phyloP scores from a whole-genome alignment of 2,113 vertebrate species.

The Hippocampus abdominalis region DNA sequence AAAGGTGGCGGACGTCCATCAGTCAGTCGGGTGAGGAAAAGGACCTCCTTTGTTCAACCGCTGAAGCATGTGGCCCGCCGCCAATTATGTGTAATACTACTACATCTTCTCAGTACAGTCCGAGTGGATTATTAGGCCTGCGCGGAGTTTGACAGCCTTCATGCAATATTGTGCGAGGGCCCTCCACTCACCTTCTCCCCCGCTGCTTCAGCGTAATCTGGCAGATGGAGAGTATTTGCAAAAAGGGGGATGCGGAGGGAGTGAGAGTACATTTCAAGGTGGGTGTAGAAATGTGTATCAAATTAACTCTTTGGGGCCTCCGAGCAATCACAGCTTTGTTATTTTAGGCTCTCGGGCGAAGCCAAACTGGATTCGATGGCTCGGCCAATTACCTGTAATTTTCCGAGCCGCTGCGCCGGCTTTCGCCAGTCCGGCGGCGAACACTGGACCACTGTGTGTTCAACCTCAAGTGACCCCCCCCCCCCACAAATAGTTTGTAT shows the following conservation, averaged over 20 bases:
- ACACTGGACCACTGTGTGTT: constrained; percentile 65
- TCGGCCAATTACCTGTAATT: constrained; percentile 73
- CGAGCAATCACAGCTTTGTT: constrained; percentile 72
- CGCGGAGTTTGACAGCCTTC: constrained; percentile 70
- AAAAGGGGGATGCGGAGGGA: constrained; percentile 41
- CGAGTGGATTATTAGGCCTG: constrained; percentile 60
- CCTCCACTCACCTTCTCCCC: constrained; percentile 61
- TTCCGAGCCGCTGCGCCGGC: constrained; percentile 63
- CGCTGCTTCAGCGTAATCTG: constrained; percentile 65
- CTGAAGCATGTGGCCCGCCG: not conserved
- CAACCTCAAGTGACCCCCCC: not conserved
- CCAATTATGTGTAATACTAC: constrained; percentile 1
- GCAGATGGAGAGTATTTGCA: constrained; percentile 68
- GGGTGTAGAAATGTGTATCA: constrained; percentile 67
- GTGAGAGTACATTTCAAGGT: constrained; percentile 60
- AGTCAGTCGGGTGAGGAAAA: not conserved
- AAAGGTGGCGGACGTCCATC: not conserved
- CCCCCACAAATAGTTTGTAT: constrained; percentile 48
- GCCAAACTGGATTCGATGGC: constrained; percentile 70
- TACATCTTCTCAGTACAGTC: constrained; percentile 35
- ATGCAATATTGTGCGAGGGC: constrained; percentile 65
- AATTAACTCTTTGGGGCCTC: constrained; percentile 68
- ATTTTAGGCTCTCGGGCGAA: constrained; percentile 72
- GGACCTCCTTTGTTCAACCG: not conserved
- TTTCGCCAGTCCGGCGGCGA: constrained; percentile 38